A percentile compares a stretch with the other conserved stretches of the same genome.
Evolutionary conservation across 30 jellyfish, hydroid and myxozoan species (phyloP).

Genomic region (Sanderia malayensis): DNA sequence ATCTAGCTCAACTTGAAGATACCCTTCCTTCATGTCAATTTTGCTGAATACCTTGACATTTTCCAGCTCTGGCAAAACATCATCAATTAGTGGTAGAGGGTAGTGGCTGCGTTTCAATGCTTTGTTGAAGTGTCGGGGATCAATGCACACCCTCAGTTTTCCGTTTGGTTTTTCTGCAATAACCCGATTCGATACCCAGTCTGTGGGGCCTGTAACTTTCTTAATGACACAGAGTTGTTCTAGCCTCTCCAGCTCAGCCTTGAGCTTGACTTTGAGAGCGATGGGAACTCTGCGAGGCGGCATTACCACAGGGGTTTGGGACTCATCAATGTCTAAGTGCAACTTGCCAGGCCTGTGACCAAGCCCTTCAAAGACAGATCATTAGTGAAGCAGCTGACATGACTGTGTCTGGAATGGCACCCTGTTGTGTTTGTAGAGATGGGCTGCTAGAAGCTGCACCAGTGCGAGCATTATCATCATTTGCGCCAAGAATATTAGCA

Average conservation of each 20-base stretch:
- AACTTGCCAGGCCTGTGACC: constrained; percentile 27
- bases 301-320: no score
- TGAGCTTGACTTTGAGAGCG: background rate
- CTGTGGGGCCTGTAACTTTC: constrained; percentile 14
- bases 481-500: no score
- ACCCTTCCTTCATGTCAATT: constrained; percentile 26
- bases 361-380: constrained; percentile 23
- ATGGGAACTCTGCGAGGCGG: constrained; percentile 19
- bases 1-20: constrained; percentile 13
- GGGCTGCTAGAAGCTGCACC: no score
- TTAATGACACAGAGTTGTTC: constrained; percentile 7
- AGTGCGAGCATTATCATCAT: no score
- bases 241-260: constrained; percentile 16
- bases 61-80: constrained; percentile 11
- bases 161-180: background rate
- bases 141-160: background rate
- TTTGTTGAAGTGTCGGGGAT: no score
- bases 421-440: no score
- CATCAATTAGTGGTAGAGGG: constrained; percentile 24
- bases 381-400: no score
- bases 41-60: constrained; percentile 30
- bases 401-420: no score
- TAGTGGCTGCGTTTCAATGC: constrained; percentile 23
- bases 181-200: constrained; percentile 17
- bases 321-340: constrained; percentile 22